These are phyloP conservation scores for Stramonita haemastoma DNA, from an alignment of 2,888 invertebrate species.

Conservation along the genomic window DNA sequence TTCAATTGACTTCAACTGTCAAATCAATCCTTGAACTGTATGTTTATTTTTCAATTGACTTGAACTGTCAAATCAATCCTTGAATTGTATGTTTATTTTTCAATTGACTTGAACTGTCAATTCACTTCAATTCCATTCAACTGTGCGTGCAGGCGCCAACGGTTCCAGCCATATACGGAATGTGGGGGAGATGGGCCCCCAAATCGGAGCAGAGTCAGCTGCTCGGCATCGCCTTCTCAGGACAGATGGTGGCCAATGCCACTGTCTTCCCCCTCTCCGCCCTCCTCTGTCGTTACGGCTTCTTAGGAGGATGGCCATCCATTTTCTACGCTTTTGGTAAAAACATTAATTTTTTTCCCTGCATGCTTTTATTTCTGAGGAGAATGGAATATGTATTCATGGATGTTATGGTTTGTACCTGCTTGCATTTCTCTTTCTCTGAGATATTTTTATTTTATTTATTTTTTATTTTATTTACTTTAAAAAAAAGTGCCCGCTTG, in stretches of 20 bases:
- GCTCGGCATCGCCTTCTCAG: slow-evolving; percentile 79
- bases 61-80: too few relatives aligned
- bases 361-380: neutral
- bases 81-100: too few relatives aligned
- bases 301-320: slow-evolving; percentile 88
- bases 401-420: too few relatives aligned
- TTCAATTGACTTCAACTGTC: neutral
- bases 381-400: neutral
- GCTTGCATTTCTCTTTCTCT: too few relatives aligned
- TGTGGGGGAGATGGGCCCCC: slow-evolving; percentile 94
- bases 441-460: too few relatives aligned
- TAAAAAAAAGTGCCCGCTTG: too few relatives aligned
- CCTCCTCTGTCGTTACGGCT: slow-evolving; percentile 83
- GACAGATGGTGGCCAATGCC: slow-evolving; percentile 92
- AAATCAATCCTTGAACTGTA: too few relatives aligned
- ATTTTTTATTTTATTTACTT: too few relatives aligned
- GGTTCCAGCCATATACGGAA: slow-evolving; percentile 94
- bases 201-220: slow-evolving; percentile 83
- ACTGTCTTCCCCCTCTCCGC: slow-evolving; percentile 89
- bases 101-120: too few relatives aligned
- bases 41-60: too few relatives aligned
- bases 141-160: slow-evolving; percentile 81
- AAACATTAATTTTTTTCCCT: neutral
- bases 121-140: too few relatives aligned
- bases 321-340: slow-evolving; percentile 90